Evolutionary conservation across 2,113 vertebrate genomes (phyloP), one percentile per base, ranked within the genome.

Genomic region (Dasypus novemcinctus): DNA sequence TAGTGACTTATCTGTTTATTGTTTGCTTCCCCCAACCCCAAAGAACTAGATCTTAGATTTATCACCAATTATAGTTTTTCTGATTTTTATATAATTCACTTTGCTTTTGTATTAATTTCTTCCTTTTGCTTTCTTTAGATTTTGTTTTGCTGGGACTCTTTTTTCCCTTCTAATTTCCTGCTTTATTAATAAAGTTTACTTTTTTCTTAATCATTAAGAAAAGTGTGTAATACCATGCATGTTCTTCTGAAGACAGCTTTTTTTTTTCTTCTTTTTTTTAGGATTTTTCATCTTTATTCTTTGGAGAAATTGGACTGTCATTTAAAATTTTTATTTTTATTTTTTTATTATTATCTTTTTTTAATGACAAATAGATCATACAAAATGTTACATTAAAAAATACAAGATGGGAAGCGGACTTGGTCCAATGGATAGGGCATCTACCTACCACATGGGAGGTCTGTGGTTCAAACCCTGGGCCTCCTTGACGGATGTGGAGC

Each of bases 21-120:
- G 41, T 59, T 89, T 95, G 68, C 81, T 91, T 91, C 33, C 29
- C 87, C 49, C 59, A 43, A 27, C 18, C 3, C 5, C 29, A 52
- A 64, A 93, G 41, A 89, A 78, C 18, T 64, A 52, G 25, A 86
- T 90, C n/a, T 92, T 80, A 86, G 66, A 74, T 57, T 79, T 95
- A 86, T 85, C 14, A 57, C 66, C 33, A 61, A 9, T 84, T 69
- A 41, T 71, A n/a, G 7, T 54, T 93, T 93, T 64, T n/a, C 38
- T 86, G 36, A 38, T 81, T 81, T 82, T 93, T 46, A 90, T 86
- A 61, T 61, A 68, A 31, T 91, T 86, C 41, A 72, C 5, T 64
- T 71, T 86, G 23, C 52, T 52, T 94, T 79, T 79, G 71, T 71
- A 63, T 87, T 87, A 72, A 91, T 68, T 85, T 74, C 21, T 81